Evolutionary conservation across 2,888 invertebrate genomes (phyloP).

Genomic region (Plagodis dolabraria): DNA sequence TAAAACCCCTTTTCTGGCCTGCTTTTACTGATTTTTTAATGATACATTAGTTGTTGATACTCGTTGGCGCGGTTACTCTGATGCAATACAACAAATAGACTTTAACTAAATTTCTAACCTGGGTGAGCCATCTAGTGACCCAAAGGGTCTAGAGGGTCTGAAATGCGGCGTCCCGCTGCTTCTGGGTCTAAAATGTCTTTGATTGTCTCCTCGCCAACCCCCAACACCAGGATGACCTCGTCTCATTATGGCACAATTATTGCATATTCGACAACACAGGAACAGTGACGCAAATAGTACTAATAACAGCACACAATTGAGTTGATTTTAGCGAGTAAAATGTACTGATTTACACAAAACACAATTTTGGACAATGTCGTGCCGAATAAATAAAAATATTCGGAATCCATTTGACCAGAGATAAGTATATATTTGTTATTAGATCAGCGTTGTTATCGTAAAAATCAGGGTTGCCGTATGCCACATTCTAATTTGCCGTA

Average conservation of each 20-base stretch:
- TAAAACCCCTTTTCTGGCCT: background rate
- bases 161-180: constrained; percentile 61
- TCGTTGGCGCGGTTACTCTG: constrained; percentile 57
- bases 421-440: too few relatives aligned
- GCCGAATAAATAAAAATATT: constrained; percentile 56
- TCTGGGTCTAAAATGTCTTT: constrained; percentile 72
- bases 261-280: constrained; percentile 53
- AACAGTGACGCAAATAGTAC: constrained; percentile 1
- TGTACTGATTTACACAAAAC: constrained; percentile 26
- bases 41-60: background rate
- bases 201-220: constrained; percentile 76
- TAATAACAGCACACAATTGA: background rate
- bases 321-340: background rate
- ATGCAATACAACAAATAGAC: constrained; percentile 41
- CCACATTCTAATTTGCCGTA: too few relatives aligned
- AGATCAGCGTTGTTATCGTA: too few relatives aligned
- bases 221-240: constrained; percentile 77
- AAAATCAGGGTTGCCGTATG: too few relatives aligned
- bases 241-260: constrained; percentile 68
- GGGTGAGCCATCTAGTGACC: constrained; percentile 50
- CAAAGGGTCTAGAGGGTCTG: constrained; percentile 58
- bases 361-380: constrained; percentile 59
- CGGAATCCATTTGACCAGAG: constrained; percentile 49
- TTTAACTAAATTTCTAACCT: constrained; percentile 51
- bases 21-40: constrained; percentile 4